Evolutionary conservation across 2,888 invertebrate genomes (phyloP).

Genomic region (Caenorhabditis angaria): DNA sequence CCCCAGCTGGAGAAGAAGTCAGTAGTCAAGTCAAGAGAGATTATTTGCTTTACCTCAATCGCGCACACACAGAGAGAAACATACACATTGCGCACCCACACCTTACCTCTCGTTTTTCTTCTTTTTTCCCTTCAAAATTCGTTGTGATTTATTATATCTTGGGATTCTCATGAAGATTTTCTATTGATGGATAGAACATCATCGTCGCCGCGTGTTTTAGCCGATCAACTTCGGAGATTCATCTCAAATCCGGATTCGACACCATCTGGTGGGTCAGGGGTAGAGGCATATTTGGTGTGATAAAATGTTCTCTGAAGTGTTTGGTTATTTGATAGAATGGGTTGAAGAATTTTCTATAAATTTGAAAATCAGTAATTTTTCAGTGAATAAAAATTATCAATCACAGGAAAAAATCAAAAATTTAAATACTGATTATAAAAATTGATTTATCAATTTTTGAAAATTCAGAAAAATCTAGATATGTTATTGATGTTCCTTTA

Average conservation of each 20-base stretch:
- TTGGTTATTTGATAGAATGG: neutral
- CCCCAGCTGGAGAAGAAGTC: slow-evolving; percentile 24
- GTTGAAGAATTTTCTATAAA: too few species aligned
- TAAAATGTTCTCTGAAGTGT: too few species aligned
- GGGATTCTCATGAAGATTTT: too few species aligned
- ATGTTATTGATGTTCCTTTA: too few species aligned
- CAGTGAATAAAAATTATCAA: too few species aligned
- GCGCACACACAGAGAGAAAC: neutral
- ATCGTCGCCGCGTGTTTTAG: slow-evolving; percentile 48
- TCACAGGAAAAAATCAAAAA: too few species aligned
- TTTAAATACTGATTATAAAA: too few species aligned
- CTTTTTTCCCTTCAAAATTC: neutral
- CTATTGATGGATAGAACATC: slow-evolving; percentile 39
- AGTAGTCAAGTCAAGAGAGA: slow-evolving; percentile 11
- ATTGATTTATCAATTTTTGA: too few species aligned
- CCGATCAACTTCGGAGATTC: slow-evolving; percentile 61
- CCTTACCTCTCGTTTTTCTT: slow-evolving; percentile 2
- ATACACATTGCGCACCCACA: slow-evolving; percentile 1
- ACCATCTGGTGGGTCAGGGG: slow-evolving; percentile 47
- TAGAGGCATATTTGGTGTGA: slow-evolving; percentile 6
- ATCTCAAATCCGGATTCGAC: slow-evolving; percentile 57
- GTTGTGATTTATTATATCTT: slow-evolving; percentile 1
- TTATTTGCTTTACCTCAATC: slow-evolving; percentile 2
- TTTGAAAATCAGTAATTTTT: too few species aligned
- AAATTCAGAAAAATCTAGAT: too few species aligned